phyloP scores from a whole-genome alignment of 2,113 vertebrate species.

The Furnarius figulus region DNA sequence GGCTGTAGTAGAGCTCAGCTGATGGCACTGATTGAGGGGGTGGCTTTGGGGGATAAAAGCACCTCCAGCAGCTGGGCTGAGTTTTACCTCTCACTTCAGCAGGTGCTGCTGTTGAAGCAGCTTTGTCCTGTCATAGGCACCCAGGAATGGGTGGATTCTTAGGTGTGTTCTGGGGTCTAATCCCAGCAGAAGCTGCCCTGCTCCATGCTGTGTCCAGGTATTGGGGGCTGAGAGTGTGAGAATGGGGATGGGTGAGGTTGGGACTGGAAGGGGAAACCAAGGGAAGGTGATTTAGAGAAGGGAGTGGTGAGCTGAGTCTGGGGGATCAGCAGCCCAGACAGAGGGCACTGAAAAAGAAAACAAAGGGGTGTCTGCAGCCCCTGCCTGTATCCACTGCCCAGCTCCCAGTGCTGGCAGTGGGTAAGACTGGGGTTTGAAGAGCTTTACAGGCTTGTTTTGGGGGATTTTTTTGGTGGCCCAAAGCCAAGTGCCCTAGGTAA shows the following conservation, averaged over 20 bases:
- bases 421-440: neutral
- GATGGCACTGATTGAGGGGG: neutral
- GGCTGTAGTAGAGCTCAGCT: neutral
- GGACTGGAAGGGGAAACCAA: neutral
- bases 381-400: rapidly evolving
- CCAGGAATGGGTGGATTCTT: rapidly evolving
- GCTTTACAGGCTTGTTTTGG: rapidly evolving
- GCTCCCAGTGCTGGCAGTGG: neutral
- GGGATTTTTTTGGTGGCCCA: too few species aligned
- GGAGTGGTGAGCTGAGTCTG: rapidly evolving
- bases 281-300: neutral
- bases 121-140: neutral
- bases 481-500: rapidly evolving
- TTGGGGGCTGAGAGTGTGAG: neutral
- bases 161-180: rapidly evolving
- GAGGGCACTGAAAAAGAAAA: rapidly evolving
- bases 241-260: rapidly evolving
- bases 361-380: rapidly evolving
- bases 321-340: rapidly evolving
- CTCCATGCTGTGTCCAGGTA: rapidly evolving
- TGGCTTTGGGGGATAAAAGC: too few species aligned
- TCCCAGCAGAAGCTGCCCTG: too few species aligned
- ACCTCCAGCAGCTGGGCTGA: rapidly evolving
- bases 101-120: neutral
- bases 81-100: rapidly evolving